Percentiles rank a stretch among this genome's conserved stretches.
Conservation (phyloP, 2,888 invertebrate genomes). For the Metacarcinus magister region DNA sequence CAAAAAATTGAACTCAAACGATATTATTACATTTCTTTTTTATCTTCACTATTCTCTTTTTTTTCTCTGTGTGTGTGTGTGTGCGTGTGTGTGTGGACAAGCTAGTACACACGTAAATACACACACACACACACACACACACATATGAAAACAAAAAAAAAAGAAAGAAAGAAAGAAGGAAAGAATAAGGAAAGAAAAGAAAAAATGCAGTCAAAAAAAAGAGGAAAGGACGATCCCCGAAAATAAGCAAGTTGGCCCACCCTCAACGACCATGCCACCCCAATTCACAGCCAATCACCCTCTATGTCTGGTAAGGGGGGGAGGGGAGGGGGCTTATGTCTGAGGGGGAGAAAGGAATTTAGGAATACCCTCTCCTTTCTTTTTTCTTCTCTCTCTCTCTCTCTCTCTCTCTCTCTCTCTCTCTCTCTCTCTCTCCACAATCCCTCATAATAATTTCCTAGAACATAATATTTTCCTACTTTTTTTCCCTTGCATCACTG, state of each 20-base stretch:
- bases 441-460: background rate
- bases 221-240: background rate
- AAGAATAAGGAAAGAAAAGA: background rate
- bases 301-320: background rate
- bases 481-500: background rate
- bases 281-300: background rate
- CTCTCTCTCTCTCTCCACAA: background rate
- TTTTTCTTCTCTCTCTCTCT: background rate
- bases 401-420: background rate
- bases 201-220: background rate
- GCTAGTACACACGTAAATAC: background rate
- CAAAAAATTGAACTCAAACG: background rate
- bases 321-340: background rate
- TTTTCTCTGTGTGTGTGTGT: background rate
- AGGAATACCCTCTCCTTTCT: background rate
- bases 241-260: background rate
- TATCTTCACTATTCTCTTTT: background rate
- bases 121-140: background rate
- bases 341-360: background rate
- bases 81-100: too few species aligned
- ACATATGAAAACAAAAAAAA: background rate
- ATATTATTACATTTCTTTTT: background rate
- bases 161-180: background rate
- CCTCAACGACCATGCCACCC: background rate
- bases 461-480: background rate